These are phyloP conservation scores for Bombyx huttoni DNA, from an alignment of 2,888 invertebrate genomes.

Conservation along the genomic window DNA sequence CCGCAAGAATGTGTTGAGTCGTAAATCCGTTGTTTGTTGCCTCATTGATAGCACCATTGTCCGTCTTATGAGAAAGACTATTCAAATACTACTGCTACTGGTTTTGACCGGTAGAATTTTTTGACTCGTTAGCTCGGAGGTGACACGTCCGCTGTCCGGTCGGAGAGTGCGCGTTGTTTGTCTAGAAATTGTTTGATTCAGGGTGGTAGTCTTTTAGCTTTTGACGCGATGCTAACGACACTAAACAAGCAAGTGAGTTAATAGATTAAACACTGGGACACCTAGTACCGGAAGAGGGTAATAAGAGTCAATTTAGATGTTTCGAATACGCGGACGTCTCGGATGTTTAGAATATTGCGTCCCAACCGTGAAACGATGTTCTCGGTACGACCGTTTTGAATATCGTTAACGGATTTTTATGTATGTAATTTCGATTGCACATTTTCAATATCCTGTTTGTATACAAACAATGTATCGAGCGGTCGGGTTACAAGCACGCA, in stretches of 20 bases:
- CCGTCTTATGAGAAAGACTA: constrained; percentile 31
- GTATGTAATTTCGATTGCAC: constrained; percentile 2
- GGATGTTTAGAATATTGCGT: neutral
- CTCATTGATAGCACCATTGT: constrained; percentile 48
- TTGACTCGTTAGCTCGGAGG: constrained; percentile 32
- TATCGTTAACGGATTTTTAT: neutral
- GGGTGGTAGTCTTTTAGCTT: constrained; percentile 11
- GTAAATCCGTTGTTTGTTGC: constrained; percentile 47
- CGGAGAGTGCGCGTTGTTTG: constrained; percentile 6
- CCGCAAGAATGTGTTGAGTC: constrained; percentile 47
- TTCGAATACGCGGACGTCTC: neutral
- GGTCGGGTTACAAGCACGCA: constrained; percentile 44
- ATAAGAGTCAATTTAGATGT: constrained; percentile 1
- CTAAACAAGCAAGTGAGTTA: neutral
- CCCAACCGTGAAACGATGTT: neutral
- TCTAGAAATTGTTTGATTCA: constrained; percentile 9
- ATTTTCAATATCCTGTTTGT: constrained; percentile 23
- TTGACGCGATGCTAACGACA: constrained; percentile 1
- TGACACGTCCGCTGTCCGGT: constrained; percentile 23
- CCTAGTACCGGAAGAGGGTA: constrained; percentile 3
- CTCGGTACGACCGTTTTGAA: neutral
- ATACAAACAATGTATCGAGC: constrained; percentile 50
- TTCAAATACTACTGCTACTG: constrained; percentile 22
- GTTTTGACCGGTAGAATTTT: constrained; percentile 27
- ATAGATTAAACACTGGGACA: constrained; percentile 1